These are phyloP conservation scores for Volucella inanis DNA, from an alignment of 2,888 invertebrate genomes.

Conservation along the genomic window DNA sequence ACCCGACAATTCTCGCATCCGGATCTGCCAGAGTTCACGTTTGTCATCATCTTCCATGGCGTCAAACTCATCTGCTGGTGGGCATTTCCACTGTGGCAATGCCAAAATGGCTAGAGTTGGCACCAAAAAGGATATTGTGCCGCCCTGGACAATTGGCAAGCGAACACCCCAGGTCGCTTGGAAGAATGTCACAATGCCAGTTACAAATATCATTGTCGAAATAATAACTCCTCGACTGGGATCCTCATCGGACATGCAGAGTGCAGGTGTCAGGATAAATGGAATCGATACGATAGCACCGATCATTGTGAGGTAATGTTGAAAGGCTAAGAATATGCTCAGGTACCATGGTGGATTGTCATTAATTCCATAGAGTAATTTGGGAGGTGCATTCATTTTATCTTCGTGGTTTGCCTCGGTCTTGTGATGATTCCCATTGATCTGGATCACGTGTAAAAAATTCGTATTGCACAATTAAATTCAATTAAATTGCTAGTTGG, in stretches of 20 bases:
- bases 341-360: constrained; percentile 93
- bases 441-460: constrained; percentile 18
- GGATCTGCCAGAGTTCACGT: constrained; percentile 87
- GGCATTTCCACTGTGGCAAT: constrained; percentile 89
- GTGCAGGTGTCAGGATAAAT: constrained; percentile 90
- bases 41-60: constrained; percentile 85
- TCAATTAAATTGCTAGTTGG: background rate
- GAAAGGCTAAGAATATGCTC: constrained; percentile 91
- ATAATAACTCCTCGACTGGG: constrained; percentile 90
- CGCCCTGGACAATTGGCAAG: constrained; percentile 90
- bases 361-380: constrained; percentile 88
- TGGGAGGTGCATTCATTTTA: constrained; percentile 72
- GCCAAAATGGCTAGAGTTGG: constrained; percentile 90
- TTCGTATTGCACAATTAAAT: background rate
- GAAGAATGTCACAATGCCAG: constrained; percentile 89
- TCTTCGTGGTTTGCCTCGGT: background rate
- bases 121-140: constrained; percentile 91
- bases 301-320: constrained; percentile 93
- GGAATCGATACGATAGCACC: constrained; percentile 93
- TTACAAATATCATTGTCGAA: constrained; percentile 92
- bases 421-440: constrained; percentile 51
- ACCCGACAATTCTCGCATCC: constrained; percentile 92
- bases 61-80: constrained; percentile 84
- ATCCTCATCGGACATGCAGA: constrained; percentile 90
- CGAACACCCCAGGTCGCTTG: constrained; percentile 90